Conservation (phyloP, 2,113 vertebrate species). For the Apteryx owenii region DNA sequence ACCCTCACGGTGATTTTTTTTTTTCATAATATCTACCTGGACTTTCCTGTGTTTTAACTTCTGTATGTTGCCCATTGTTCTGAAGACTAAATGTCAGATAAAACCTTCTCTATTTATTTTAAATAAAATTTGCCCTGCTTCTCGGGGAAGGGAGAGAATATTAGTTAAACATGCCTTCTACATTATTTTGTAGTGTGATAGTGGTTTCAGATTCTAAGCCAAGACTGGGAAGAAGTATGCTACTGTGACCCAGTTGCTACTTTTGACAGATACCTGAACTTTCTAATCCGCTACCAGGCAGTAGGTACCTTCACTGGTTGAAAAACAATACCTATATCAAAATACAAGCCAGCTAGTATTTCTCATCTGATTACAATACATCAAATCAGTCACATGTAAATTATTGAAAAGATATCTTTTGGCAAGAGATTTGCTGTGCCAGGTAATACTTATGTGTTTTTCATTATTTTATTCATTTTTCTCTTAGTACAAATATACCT, state of each 20-base stretch:
- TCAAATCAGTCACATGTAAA: background rate
- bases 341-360: background rate
- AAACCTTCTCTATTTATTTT: background rate
- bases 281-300: background rate
- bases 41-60: background rate
- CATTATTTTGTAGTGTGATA: background rate
- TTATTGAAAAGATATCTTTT: background rate
- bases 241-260: background rate
- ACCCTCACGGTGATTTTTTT: background rate
- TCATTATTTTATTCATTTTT: background rate
- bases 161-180: background rate
- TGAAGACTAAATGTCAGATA: background rate
- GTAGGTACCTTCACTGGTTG: background rate
- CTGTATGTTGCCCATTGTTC: background rate
- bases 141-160: background rate
- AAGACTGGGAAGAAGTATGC: background rate
- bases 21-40: background rate
- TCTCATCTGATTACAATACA: background rate
- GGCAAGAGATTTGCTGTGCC: background rate
- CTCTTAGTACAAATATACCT: background rate
- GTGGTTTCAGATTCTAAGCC: background rate
- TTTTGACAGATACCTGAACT: background rate
- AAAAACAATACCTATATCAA: background rate
- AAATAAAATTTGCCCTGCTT: background rate
- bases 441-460: background rate